These are phyloP conservation scores for Dasyprocta punctata DNA, from an alignment of 2,113 vertebrate genomes.

Conservation along the genomic window DNA sequence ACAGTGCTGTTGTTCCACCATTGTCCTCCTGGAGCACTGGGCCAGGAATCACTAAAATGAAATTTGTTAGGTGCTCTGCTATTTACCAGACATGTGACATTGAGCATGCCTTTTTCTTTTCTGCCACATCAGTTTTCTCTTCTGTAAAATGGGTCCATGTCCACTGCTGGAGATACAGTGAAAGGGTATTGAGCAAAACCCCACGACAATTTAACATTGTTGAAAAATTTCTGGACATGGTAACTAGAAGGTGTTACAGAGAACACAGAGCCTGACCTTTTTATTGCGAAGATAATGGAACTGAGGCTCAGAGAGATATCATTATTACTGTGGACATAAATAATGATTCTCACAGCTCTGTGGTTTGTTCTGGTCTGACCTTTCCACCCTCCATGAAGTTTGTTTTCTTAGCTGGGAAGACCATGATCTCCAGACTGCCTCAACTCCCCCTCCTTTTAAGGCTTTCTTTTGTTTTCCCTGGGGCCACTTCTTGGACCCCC, in stretches of 20 bases:
- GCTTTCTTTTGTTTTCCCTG: slow-evolving; percentile 18
- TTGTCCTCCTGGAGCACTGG: neutral
- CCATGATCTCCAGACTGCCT: neutral
- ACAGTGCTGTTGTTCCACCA: neutral
- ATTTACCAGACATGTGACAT: neutral
- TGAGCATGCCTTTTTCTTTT: neutral
- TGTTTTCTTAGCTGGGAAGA: slow-evolving; percentile 61
- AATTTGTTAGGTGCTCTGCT: neutral
- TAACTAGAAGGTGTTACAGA: neutral
- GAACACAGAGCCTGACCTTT: neutral
- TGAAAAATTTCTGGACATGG: neutral
- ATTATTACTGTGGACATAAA: neutral
- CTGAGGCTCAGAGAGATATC: neutral
- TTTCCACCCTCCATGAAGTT: neutral
- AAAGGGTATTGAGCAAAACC: neutral
- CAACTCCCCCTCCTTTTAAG: slow-evolving; percentile 30
- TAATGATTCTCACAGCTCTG: slow-evolving; percentile 14
- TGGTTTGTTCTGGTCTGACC: slow-evolving; percentile 12
- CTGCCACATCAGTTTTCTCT: neutral
- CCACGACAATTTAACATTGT: neutral
- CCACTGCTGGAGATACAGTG: neutral
- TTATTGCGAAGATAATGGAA: slow-evolving; percentile 28
- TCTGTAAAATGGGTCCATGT: neutral
- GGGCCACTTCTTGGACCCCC: neutral
- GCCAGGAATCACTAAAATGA: neutral